Percentiles rank a stretch among this genome's conserved stretches.
phyloP scores from a whole-genome alignment of 2,113 vertebrate genomes.

The Typhlomys cinereus region DNA sequence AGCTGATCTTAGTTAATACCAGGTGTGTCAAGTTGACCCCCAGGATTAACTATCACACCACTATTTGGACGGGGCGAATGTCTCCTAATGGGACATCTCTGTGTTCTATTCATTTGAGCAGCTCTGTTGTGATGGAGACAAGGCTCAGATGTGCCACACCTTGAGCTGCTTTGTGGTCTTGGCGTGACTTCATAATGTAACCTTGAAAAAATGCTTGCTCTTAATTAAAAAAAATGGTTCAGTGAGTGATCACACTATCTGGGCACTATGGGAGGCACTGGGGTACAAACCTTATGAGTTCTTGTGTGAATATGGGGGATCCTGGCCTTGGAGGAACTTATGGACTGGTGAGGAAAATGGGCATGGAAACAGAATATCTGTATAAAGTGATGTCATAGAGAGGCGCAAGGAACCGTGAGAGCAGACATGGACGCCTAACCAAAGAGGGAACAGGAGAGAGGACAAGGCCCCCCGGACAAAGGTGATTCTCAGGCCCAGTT shows the following conservation, averaged over 20 bases:
- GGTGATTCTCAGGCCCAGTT: neutral
- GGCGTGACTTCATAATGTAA: neutral
- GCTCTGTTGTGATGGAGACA: neutral
- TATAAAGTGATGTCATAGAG: neutral
- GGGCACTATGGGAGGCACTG: neutral
- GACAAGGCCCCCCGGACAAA: neutral
- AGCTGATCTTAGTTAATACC: no score
- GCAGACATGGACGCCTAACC: neutral
- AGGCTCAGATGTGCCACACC: constrained; percentile 3
- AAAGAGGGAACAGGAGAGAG: neutral
- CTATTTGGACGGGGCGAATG: neutral
- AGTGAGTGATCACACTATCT: neutral
- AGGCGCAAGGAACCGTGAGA: neutral
- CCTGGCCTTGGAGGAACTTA: neutral
- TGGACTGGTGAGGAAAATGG: neutral
- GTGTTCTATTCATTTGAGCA: neutral
- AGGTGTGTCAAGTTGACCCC: no score
- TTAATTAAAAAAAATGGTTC: neutral
- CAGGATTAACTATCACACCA: no score
- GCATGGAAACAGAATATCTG: neutral
- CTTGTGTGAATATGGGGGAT: neutral
- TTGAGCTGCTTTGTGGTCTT: neutral
- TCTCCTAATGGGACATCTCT: neutral
- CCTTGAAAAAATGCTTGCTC: neutral
- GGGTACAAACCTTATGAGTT: neutral